Percentiles rank a stretch among this genome's conserved stretches.
phyloP scores from a whole-genome alignment of 2,888 invertebrate genomes.

The Poecilobothrus nobilitatus region DNA sequence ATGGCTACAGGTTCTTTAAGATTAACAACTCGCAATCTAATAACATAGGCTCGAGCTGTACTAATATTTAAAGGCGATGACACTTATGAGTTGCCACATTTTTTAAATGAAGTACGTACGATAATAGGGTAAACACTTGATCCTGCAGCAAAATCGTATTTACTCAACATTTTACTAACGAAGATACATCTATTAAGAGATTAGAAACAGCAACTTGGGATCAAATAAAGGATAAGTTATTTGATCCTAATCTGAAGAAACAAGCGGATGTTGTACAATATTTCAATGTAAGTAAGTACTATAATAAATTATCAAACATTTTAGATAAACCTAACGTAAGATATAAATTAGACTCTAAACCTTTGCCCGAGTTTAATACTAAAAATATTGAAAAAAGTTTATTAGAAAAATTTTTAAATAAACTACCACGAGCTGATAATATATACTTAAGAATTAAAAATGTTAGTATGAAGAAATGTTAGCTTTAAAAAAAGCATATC shows the following conservation, averaged over 20 bases:
- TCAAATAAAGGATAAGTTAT: neutral
- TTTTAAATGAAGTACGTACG: slow-evolving; percentile 7
- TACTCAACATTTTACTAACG: slow-evolving; percentile 7
- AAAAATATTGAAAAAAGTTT: slow-evolving; percentile 10
- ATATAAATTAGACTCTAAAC: slow-evolving; percentile 9
- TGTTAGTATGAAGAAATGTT: too few species aligned
- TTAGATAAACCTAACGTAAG: slow-evolving; percentile 15
- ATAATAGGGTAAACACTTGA: slow-evolving; percentile 8
- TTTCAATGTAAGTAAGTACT: slow-evolving; percentile 12
- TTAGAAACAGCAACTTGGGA: slow-evolving; percentile 8
- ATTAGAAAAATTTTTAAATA: too few species aligned
- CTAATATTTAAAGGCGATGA: slow-evolving; percentile 13
- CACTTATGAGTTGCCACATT: slow-evolving; percentile 11
- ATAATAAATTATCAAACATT: slow-evolving; percentile 12
- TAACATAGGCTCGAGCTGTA: slow-evolving; percentile 12
- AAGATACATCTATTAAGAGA: slow-evolving; percentile 7
- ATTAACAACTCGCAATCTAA: slow-evolving; percentile 5
- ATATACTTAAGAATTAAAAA: slow-evolving; percentile 11
- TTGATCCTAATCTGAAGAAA: slow-evolving; percentile 8
- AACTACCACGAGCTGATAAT: too few species aligned
- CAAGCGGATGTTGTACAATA: slow-evolving; percentile 9
- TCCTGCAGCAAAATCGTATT: neutral
- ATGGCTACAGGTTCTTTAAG: neutral
- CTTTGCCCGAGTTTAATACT: slow-evolving; percentile 6
- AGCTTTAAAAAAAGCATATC: slow-evolving; percentile 11